A percentile compares a stretch with the other conserved stretches of the same genome.
phyloP scores from a whole-genome alignment of 2,888 invertebrate genomes.

The Pammene fasciana region DNA sequence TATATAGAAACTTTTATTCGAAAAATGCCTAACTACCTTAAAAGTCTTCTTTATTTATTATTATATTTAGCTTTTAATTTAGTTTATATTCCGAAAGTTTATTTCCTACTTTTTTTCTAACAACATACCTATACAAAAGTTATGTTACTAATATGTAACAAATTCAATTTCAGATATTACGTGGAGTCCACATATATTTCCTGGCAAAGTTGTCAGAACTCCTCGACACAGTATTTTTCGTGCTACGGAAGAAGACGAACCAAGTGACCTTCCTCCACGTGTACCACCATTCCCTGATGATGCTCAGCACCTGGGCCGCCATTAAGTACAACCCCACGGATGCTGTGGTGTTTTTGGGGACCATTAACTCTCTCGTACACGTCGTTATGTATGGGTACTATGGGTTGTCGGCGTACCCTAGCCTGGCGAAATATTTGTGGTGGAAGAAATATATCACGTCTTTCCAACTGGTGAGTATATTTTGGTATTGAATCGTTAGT shows the following conservation, averaged over 20 bases:
- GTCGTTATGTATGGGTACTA: slow-evolving; percentile 89
- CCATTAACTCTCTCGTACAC: slow-evolving; percentile 87
- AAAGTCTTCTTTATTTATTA: too few species aligned
- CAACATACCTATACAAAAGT: too few species aligned
- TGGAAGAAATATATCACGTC: slow-evolving; percentile 90
- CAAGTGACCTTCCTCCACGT: slow-evolving; percentile 93
- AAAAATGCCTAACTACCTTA: too few species aligned
- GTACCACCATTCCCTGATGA: slow-evolving; percentile 89
- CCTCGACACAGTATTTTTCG: slow-evolving; percentile 90
- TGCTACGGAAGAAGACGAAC: slow-evolving; percentile 87
- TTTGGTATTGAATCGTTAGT: background rate
- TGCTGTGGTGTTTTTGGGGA: slow-evolving; percentile 85
- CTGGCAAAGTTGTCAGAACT: slow-evolving; percentile 87
- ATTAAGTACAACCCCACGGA: slow-evolving; percentile 87
- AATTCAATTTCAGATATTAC: slow-evolving; percentile 13
- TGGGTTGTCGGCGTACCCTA: slow-evolving; percentile 85
- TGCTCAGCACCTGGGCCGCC: slow-evolving; percentile 86
- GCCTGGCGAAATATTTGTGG: slow-evolving; percentile 86
- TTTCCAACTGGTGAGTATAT: slow-evolving; percentile 85
- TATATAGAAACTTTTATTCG: too few species aligned
- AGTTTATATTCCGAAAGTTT: too few species aligned
- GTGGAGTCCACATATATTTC: slow-evolving; percentile 71
- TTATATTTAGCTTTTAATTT: too few species aligned
- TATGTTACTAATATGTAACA: too few species aligned
- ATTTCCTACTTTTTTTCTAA: too few species aligned